phyloP scores from a whole-genome alignment of 2,113 vertebrate genomes.

The Kryptolebias marmoratus region DNA sequence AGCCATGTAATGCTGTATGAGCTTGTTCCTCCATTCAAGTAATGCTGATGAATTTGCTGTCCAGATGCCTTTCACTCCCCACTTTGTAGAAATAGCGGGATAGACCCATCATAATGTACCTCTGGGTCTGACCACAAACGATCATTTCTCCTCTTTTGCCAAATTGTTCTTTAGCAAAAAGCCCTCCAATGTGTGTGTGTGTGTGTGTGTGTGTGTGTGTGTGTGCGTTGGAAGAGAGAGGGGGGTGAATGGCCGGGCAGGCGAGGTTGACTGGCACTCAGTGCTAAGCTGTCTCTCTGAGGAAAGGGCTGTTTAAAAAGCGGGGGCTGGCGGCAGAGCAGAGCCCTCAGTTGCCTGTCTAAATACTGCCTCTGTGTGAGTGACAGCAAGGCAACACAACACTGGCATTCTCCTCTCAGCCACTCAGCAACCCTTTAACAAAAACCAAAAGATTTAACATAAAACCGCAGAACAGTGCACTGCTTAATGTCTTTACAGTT shows the following conservation, averaged over 20 bases:
- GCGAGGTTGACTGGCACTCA: conserved; percentile 75
- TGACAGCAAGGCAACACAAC: conserved; percentile 74
- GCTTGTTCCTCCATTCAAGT: conserved; percentile 78
- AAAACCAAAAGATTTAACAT: conserved; percentile 64
- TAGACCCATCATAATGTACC: conserved; percentile 72
- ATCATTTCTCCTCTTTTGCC: conserved; percentile 62
- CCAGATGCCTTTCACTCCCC: conserved; percentile 61
- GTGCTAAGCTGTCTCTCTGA: conserved; percentile 75
- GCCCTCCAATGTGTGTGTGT: conserved; percentile 38
- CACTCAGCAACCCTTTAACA: conserved; percentile 68
- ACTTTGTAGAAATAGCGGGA: conserved; percentile 69
- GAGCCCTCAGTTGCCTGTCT: conserved; percentile 78
- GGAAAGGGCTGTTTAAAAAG: conserved; percentile 77
- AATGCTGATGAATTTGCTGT: conserved; percentile 85
- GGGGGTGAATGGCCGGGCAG: conserved; percentile 22
- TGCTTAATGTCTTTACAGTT: conserved; percentile 38
- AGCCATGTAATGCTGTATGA: conserved; percentile 74
- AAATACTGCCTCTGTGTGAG: conserved; percentile 75
- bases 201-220: not conserved
- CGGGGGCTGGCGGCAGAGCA: conserved; percentile 70
- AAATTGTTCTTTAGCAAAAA: conserved; percentile 65
- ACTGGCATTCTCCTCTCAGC: conserved; percentile 67
- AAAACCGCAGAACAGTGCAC: conserved; percentile 54
- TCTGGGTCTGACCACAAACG: conserved; percentile 60
- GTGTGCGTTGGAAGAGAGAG: not conserved